These are phyloP conservation scores for Rhamphomyia laevipes DNA, from an alignment of 2,888 invertebrate genomes.

Conservation along the genomic window DNA sequence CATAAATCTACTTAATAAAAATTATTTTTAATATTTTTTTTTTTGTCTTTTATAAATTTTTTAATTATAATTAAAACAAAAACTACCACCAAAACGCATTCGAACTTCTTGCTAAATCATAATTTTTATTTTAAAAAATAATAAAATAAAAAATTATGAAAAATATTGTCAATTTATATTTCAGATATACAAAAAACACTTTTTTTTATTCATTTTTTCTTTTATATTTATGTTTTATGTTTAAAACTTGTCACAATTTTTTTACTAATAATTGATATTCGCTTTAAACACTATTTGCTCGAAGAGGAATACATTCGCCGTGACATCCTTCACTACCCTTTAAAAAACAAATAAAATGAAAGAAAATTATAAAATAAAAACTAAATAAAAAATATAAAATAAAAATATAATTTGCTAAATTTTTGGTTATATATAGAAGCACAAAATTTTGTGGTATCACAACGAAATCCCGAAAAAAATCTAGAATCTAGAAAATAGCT, in stretches of 20 bases:
- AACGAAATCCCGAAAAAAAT: no score
- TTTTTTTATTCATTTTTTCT: not conserved
- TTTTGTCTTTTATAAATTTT: no score
- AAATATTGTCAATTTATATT: conserved; percentile 3
- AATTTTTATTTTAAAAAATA: not conserved
- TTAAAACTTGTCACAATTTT: not conserved
- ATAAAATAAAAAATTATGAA: not conserved
- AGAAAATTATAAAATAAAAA: conserved; percentile 3
- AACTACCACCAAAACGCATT: not conserved
- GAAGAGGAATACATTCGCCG: conserved; percentile 49
- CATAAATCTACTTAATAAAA: no score
- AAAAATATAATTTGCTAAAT: no score
- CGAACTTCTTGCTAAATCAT: not conserved
- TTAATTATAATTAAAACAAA: no score
- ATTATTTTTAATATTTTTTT: no score
- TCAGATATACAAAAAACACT: conserved; percentile 1
- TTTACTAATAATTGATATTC: conserved; percentile 2
- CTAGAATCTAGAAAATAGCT: no score
- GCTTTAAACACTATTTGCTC: conserved; percentile 44
- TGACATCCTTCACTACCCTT: conserved; percentile 41
- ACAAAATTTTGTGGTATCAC: no score
- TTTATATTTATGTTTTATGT: not conserved
- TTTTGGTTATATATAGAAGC: no score
- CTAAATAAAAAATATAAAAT: not conserved
- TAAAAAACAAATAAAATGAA: conserved; percentile 25